phyloP scores from a whole-genome alignment of 2,888 invertebrate genomes.

The Agrotis clavis region DNA sequence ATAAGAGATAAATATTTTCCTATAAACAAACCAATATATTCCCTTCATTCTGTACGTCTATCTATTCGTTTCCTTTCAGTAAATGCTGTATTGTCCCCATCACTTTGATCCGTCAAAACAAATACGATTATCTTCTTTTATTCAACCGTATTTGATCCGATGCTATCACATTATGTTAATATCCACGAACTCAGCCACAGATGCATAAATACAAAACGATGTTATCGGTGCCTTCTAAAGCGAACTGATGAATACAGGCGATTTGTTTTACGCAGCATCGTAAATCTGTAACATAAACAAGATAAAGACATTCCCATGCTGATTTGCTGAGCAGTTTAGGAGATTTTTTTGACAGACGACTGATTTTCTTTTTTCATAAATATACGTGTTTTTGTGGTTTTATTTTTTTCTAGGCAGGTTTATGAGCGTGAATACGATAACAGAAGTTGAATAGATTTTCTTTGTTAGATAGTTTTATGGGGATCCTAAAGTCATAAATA shows the following conservation, averaged over 20 bases:
- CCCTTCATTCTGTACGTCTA: background rate
- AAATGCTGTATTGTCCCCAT: conserved; percentile 13
- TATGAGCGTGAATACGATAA: conserved; percentile 5
- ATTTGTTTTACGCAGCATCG: conserved; percentile 56
- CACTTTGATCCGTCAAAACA: conserved; percentile 34
- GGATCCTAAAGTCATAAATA: background rate
- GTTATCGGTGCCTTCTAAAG: conserved; percentile 27
- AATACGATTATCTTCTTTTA: conserved; percentile 40
- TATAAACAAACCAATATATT: background rate
- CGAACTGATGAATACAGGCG: conserved; percentile 51
- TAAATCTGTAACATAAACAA: conserved; percentile 60
- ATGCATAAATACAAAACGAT: conserved; percentile 41
- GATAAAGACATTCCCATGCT: conserved; percentile 57
- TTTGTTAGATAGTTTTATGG: conserved; percentile 12
- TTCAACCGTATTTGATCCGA: conserved; percentile 30
- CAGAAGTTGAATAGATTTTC: background rate
- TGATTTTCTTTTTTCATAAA: conserved; percentile 35
- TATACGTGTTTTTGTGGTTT: conserved; percentile 39
- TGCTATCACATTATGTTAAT: conserved; percentile 47
- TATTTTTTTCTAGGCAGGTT: conserved; percentile 18
- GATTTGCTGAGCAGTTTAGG: conserved; percentile 38
- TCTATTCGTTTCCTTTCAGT: conserved; percentile 4
- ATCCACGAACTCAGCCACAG: conserved; percentile 16
- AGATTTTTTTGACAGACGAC: conserved; percentile 51
- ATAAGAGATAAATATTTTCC: background rate